Conservation (phyloP, 2,888 invertebrate genomes). For the Polyommatus iphigenia region DNA sequence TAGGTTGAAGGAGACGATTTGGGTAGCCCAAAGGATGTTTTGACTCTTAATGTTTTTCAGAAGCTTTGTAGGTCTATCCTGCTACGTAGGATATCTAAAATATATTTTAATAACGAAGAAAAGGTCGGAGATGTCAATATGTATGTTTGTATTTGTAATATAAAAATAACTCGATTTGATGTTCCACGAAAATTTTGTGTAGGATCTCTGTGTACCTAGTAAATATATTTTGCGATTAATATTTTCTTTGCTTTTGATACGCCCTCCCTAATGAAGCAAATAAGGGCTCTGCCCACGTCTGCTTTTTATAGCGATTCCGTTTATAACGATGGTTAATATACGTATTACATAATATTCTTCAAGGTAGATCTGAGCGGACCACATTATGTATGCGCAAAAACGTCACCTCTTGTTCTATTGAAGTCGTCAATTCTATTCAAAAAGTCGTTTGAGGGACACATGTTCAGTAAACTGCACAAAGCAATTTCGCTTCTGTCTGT, state of each 20-base stretch:
- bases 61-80: background rate
- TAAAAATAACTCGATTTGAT: background rate
- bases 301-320: constrained; percentile 13
- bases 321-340: constrained; percentile 6
- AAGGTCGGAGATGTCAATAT: background rate
- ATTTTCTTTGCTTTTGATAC: constrained; percentile 12
- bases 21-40: background rate
- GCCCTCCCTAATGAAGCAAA: background rate
- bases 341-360: constrained; percentile 17
- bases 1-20: background rate
- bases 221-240: background rate
- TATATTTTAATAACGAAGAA: background rate
- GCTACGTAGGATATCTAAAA: too few species aligned
- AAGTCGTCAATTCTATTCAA: background rate
- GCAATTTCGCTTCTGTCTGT: constrained; percentile 22
- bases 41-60: background rate
- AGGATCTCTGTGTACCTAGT: background rate
- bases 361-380: constrained; percentile 13
- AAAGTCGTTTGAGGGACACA: background rate
- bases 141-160: too few species aligned
- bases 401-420: background rate
- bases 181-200: background rate
- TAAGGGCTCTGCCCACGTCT: constrained; percentile 8
- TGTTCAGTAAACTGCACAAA: background rate
- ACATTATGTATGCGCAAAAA: background rate